These are phyloP conservation scores for Hypanus sabinus DNA, from an alignment of 2,113 vertebrate genomes.

Conservation along the genomic window DNA sequence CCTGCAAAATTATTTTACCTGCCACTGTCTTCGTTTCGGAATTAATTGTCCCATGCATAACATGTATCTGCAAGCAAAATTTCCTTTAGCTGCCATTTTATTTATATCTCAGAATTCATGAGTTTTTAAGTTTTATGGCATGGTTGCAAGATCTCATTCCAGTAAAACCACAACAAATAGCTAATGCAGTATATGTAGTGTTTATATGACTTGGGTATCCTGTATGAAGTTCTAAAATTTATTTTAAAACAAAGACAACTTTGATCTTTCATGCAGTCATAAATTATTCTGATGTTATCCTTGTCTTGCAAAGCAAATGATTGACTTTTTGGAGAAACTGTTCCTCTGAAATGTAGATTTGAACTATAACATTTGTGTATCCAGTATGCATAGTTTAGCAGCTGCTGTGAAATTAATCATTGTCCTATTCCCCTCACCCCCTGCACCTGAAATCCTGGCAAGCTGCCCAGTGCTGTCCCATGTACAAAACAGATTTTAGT, in stretches of 20 bases:
- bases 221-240: neutral
- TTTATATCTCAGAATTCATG: neutral
- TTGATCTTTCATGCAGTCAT: neutral
- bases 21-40: neutral
- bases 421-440: neutral
- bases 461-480: neutral
- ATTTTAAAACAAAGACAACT: neutral
- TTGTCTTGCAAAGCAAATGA: neutral
- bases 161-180: neutral
- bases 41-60: neutral
- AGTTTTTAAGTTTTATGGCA: neutral
- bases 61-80: neutral
- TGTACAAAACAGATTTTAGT: neutral
- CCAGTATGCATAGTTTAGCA: neutral
- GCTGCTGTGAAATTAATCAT: neutral
- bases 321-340: neutral
- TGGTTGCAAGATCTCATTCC: neutral
- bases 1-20: neutral
- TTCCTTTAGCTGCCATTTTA: neutral
- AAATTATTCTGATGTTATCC: neutral
- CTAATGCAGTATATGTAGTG: neutral
- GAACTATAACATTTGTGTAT: neutral
- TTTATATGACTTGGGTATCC: neutral
- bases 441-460: neutral
- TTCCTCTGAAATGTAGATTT: neutral